These are phyloP conservation scores for Malacoctenus gilli DNA, from an alignment of 2,797 vertebrate species.

Conservation along the genomic window DNA sequence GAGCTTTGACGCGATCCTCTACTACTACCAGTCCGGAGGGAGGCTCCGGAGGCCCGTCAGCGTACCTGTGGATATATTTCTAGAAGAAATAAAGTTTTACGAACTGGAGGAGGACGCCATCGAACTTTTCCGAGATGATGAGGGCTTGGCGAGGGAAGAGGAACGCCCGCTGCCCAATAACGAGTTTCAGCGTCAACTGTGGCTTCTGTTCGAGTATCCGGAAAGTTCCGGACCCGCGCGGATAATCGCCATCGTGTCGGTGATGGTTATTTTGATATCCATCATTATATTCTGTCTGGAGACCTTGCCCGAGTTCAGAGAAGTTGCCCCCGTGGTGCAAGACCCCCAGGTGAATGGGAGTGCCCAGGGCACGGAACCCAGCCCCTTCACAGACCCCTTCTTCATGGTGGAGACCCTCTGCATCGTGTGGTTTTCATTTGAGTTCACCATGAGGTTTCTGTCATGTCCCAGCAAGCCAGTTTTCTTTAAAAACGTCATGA, in stretches of 20 bases:
- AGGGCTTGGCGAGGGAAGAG: conserved; percentile 88
- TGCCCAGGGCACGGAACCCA: conserved; percentile 42
- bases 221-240: conserved; percentile 91
- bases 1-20: conserved; percentile 94
- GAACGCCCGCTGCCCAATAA: conserved; percentile 86
- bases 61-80: conserved; percentile 92
- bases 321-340: conserved; percentile 43
- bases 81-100: conserved; percentile 94
- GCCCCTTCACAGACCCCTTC: conserved; percentile 90
- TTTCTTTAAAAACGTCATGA: conserved; percentile 97
- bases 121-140: conserved; percentile 87
- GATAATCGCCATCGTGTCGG: conserved; percentile 92
- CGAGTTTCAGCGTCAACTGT: conserved; percentile 90
- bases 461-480: conserved; percentile 92
- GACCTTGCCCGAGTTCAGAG: conserved; percentile 92
- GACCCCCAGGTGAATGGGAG: conserved; percentile 62
- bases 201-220: conserved; percentile 94
- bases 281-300: conserved; percentile 95
- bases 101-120: conserved; percentile 88
- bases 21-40: conserved; percentile 94
- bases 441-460: conserved; percentile 89
- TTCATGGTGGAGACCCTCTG: conserved; percentile 93
- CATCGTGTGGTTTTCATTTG: conserved; percentile 95
- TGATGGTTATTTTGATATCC: conserved; percentile 93
- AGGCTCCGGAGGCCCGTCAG: conserved; percentile 89